Evolutionary conservation across 2,888 invertebrate genomes (phyloP).

Genomic region (Acheta domesticus): DNA sequence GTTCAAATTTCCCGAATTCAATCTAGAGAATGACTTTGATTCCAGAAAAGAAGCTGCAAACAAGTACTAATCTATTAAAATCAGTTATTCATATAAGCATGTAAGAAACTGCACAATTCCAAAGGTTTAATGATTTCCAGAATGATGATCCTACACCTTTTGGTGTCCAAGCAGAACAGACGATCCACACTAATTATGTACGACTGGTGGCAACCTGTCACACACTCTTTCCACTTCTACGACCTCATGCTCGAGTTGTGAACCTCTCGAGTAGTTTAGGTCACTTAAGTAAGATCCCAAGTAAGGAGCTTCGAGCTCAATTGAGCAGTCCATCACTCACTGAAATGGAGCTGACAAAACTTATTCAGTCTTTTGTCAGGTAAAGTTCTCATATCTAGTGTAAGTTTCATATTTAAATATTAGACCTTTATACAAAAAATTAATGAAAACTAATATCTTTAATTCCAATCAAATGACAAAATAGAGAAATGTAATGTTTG

Average conservation of each 20-base stretch:
- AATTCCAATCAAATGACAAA: too few species aligned
- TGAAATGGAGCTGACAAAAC: constrained; percentile 56
- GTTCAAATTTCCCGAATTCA: too few species aligned
- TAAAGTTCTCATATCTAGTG: constrained; percentile 45
- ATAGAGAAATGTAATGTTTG: too few species aligned
- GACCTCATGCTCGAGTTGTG: constrained; percentile 67
- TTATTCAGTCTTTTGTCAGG: constrained; percentile 67
- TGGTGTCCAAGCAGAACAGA: constrained; percentile 65
- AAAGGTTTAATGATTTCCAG: constrained; percentile 35
- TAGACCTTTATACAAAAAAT: too few species aligned
- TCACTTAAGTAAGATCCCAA: constrained; percentile 59
- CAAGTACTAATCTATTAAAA: too few species aligned
- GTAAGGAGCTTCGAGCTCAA: constrained; percentile 54
- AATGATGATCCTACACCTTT: constrained; percentile 59
- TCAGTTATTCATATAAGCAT: too few species aligned
- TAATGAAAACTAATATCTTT: too few species aligned
- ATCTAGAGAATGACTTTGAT: too few species aligned
- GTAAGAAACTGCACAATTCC: too few species aligned
- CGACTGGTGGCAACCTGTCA: constrained; percentile 62
- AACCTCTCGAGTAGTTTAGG: constrained; percentile 72
- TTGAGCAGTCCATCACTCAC: constrained; percentile 58
- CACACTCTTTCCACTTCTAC: constrained; percentile 66
- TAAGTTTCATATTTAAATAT: too few species aligned
- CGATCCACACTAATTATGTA: constrained; percentile 67
- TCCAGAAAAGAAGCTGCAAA: too few species aligned